A percentile compares a stretch with the other conserved stretches of the same genome.
Evolutionary conservation across 2,797 vertebrate genomes (phyloP).

Genomic region (Lithobates pipiens): DNA sequence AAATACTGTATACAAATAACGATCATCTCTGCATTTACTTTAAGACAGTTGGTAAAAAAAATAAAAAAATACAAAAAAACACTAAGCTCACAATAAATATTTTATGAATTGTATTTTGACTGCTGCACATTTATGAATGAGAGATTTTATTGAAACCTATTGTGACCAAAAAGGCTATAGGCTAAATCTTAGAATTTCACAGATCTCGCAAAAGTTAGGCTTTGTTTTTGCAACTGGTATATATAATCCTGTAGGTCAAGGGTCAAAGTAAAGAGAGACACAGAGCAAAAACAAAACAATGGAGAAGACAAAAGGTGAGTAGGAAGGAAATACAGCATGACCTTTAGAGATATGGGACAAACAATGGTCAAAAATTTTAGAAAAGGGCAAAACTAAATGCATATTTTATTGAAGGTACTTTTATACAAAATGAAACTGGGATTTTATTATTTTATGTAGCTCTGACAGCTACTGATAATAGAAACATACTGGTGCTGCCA

Average conservation of each 20-base stretch:
- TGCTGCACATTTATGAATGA: not conserved
- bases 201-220: not conserved
- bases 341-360: conserved; percentile 25
- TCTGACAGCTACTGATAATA: not conserved
- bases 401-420: conserved; percentile 8
- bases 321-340: conserved; percentile 40
- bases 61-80: no score
- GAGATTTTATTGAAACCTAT: not conserved
- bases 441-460: conserved; percentile 22
- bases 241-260: conserved; percentile 29
- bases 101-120: not conserved
- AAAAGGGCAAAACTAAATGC: conserved; percentile 6
- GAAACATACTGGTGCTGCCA: not conserved
- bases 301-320: conserved; percentile 38
- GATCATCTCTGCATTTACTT: no score
- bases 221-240: conserved; percentile 51
- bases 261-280: conserved; percentile 28
- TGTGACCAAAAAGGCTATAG: not conserved
- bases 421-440: not conserved
- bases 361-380: conserved; percentile 4
- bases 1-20: no score
- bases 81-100: not conserved
- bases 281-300: conserved; percentile 29
- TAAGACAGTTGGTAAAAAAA: no score
- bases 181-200: conserved; percentile 18